Percentiles rank a stretch among this genome's conserved stretches.
phyloP scores from a whole-genome alignment of 2,888 invertebrate species.

The Polymixis flavicincta region DNA sequence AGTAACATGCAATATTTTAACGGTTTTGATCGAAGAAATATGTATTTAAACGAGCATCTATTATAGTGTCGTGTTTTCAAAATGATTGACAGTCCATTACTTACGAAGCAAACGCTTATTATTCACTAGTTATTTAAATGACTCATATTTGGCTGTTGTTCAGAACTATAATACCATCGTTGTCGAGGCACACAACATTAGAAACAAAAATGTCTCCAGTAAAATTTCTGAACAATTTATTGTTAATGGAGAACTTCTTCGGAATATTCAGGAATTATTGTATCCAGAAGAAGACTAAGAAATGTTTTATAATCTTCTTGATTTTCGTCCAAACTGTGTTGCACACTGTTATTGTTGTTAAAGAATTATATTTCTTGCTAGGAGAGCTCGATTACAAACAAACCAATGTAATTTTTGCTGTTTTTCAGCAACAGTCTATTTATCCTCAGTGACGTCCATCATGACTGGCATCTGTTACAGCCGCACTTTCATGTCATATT shows the following conservation, averaged over 20 bases:
- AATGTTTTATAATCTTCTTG: slow-evolving; percentile 15
- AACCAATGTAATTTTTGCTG: slow-evolving; percentile 7
- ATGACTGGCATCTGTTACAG: slow-evolving; percentile 12
- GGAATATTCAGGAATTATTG: slow-evolving; percentile 33
- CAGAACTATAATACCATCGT: too few species aligned
- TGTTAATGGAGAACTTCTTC: slow-evolving; percentile 22
- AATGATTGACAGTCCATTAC: slow-evolving; percentile 2
- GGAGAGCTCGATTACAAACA: neutral
- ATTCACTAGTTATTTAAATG: neutral
- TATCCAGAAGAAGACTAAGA: neutral
- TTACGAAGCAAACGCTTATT: neutral
- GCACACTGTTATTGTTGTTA: neutral
- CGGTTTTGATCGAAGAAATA: neutral
- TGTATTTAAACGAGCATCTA: neutral
- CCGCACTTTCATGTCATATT: slow-evolving; percentile 14
- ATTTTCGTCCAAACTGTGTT: neutral
- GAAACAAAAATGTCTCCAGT: slow-evolving; percentile 11
- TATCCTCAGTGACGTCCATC: neutral
- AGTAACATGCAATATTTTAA: too few species aligned
- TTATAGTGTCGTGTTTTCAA: neutral
- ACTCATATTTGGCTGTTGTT: too few species aligned
- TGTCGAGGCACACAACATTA: neutral
- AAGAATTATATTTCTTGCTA: slow-evolving; percentile 3
- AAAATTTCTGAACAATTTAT: slow-evolving; percentile 7
- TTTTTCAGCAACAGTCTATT: neutral